A percentile compares a stretch with the other conserved stretches of the same genome.
These are phyloP conservation scores for Dreissena polymorpha DNA, from an alignment of 1,140 invertebrate genomes.

Conservation along the genomic window DNA sequence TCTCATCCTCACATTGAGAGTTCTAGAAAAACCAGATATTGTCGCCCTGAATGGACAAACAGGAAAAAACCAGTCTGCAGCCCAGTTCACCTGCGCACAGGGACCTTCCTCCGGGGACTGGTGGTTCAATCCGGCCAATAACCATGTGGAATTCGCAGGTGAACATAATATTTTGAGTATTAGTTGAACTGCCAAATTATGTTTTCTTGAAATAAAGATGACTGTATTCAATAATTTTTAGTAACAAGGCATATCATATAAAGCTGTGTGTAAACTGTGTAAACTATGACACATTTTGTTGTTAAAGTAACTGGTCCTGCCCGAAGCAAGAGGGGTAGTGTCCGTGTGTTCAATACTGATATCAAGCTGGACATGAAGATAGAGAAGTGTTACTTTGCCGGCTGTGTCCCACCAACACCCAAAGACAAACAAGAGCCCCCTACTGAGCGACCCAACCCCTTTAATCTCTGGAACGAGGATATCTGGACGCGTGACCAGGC, in stretches of 20 bases:
- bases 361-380: background rate
- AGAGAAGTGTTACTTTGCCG: conserved; percentile 67
- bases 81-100: background rate
- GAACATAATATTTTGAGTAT: too few species aligned
- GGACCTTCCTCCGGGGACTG: conserved; percentile 12
- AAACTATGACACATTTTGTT: too few species aligned
- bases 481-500: background rate
- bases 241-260: too few species aligned
- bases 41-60: background rate
- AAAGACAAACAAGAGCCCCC: conserved; percentile 56
- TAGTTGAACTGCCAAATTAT: too few species aligned
- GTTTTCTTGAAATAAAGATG: too few species aligned
- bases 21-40: background rate
- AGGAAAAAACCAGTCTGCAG: background rate
- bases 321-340: background rate
- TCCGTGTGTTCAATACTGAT: background rate
- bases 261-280: too few species aligned
- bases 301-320: too few species aligned
- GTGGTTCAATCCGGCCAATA: background rate
- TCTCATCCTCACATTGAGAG: background rate
- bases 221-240: too few species aligned
- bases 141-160: background rate
- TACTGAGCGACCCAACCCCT: conserved; percentile 48
- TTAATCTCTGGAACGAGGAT: conserved; percentile 54
- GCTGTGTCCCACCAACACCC: conserved; percentile 68